phyloP scores from a whole-genome alignment of 2,888 invertebrate genomes.

The Sussaba pulchella region DNA sequence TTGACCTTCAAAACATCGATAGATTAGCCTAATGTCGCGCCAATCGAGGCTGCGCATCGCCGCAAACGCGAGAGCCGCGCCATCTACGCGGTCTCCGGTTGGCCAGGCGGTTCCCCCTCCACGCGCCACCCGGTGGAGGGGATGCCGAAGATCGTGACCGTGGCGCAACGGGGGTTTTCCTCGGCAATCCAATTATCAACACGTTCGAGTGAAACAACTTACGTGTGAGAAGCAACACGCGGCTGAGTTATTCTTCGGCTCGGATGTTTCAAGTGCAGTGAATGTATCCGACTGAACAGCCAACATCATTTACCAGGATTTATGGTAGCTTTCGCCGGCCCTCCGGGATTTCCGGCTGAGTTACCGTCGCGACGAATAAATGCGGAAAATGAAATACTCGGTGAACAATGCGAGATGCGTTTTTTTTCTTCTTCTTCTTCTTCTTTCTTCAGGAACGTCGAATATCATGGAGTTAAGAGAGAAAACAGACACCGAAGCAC shows the following conservation, averaged over 20 bases:
- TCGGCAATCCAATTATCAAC: too few species aligned
- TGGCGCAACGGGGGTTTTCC: too few species aligned
- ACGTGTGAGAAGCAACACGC: background rate
- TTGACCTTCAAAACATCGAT: too few species aligned
- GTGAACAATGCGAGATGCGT: background rate
- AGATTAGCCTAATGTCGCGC: too few species aligned
- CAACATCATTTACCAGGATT: constrained; percentile 4
- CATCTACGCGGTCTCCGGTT: too few species aligned
- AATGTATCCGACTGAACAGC: background rate
- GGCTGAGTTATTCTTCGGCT: background rate
- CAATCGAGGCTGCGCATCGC: too few species aligned
- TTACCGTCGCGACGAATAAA: constrained; percentile 33
- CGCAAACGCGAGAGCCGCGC: too few species aligned
- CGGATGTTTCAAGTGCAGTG: constrained; percentile 10
- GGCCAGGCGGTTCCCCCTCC: too few species aligned
- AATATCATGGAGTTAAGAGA: constrained; percentile 2
- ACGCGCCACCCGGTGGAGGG: too few species aligned
- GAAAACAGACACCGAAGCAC: constrained; percentile 8
- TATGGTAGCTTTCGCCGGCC: background rate
- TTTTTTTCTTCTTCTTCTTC: background rate
- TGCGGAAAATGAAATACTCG: constrained; percentile 33
- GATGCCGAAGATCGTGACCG: too few species aligned
- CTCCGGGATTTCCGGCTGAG: background rate
- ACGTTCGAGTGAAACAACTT: background rate
- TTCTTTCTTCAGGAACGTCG: constrained; percentile 9